These are phyloP conservation scores for Rhagologus leucostigma DNA, from an alignment of 2,113 vertebrate species.

Conservation along the genomic window DNA sequence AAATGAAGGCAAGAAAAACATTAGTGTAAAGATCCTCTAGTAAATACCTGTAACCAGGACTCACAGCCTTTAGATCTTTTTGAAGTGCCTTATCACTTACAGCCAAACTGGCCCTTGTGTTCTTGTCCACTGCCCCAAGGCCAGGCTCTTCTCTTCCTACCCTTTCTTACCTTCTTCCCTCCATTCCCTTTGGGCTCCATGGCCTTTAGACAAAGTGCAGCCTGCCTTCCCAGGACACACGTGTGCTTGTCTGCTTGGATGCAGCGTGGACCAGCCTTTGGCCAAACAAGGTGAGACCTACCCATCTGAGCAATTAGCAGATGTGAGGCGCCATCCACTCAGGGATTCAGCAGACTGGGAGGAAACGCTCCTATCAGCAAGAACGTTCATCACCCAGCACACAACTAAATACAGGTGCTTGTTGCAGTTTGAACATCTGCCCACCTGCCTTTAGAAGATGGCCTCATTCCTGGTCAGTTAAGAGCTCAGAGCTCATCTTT, in stretches of 20 bases:
- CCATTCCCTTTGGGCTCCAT: rapidly evolving
- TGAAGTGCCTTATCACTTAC: background rate
- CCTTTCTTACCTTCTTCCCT: background rate
- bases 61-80: background rate
- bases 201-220: background rate
- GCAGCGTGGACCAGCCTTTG: background rate
- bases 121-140: background rate
- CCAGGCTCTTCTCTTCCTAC: background rate
- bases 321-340: background rate
- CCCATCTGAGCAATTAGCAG: background rate
- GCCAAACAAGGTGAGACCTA: background rate
- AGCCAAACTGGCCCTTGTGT: background rate
- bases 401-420: background rate
- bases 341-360: background rate
- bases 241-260: rapidly evolving
- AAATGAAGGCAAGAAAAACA: constrained; percentile 37
- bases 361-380: background rate
- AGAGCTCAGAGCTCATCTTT: background rate
- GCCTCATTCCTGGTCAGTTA: background rate
- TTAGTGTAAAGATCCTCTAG: background rate
- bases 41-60: background rate
- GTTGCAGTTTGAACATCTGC: background rate
- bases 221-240: background rate
- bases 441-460: background rate
- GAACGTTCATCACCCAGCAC: background rate